A percentile compares a stretch with the other conserved stretches of the same genome.
Conservation (phyloP, 2,888 invertebrate genomes). For the Coelinius sp. region DNA sequence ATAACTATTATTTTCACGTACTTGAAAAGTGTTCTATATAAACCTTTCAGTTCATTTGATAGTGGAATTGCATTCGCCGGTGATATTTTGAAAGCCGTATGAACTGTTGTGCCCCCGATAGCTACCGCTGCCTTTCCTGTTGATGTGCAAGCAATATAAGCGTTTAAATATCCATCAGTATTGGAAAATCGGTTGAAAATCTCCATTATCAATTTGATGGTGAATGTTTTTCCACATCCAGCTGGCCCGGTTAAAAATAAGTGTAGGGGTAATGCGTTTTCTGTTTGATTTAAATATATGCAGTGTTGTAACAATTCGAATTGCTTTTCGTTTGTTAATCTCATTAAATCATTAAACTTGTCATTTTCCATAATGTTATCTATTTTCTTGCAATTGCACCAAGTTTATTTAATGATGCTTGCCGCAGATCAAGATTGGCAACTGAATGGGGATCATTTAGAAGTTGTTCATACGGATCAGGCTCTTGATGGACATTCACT, state of each 20-base stretch:
- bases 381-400: too few relatives aligned
- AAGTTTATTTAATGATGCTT: too few relatives aligned
- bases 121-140: conserved; percentile 58
- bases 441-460: too few relatives aligned
- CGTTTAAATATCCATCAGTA: conserved; percentile 61
- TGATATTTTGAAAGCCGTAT: conserved; percentile 52
- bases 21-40: conserved; percentile 54
- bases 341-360: too few relatives aligned
- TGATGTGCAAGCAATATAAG: conserved; percentile 61
- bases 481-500: conserved; percentile 38
- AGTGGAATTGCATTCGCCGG: conserved; percentile 47
- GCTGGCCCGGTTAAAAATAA: too few relatives aligned
- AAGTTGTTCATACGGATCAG: background rate
- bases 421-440: too few relatives aligned
- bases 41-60: conserved; percentile 47
- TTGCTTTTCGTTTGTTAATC: too few relatives aligned
- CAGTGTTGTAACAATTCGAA: conserved; percentile 44
- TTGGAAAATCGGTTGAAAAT: conserved; percentile 65
- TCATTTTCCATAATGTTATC: too few relatives aligned
- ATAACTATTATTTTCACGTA: conserved; percentile 58
- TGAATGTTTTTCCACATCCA: conserved; percentile 48
- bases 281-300: conserved; percentile 60
- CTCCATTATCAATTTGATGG: conserved; percentile 67
- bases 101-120: conserved; percentile 55
- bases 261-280: conserved; percentile 42